Conservation (phyloP, 2,888 invertebrate species). For the Pristionchus entomophagus region DNA sequence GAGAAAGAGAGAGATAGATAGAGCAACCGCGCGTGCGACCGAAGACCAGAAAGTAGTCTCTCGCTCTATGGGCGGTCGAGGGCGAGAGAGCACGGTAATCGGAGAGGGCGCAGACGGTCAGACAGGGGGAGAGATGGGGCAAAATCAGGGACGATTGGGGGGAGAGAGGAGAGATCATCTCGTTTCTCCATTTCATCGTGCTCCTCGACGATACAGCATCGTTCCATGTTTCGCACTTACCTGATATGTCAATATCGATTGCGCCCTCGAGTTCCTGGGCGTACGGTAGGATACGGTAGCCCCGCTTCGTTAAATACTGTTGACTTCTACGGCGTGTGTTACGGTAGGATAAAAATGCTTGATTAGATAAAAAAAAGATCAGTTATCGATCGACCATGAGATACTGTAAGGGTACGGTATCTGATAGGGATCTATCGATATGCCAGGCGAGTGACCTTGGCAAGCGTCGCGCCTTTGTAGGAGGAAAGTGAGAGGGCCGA, state of each 20-base stretch:
- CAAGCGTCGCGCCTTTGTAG: neutral
- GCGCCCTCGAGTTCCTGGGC: neutral
- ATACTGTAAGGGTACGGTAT: neutral
- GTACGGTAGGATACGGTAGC: conserved; percentile 4
- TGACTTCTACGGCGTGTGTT: neutral
- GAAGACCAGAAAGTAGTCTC: conserved; percentile 46
- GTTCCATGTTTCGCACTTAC: neutral
- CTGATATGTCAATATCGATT: conserved; percentile 6
- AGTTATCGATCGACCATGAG: neutral
- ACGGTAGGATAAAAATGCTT: too few species aligned
- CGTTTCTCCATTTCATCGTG: neutral
- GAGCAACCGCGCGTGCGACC: conserved; percentile 13
- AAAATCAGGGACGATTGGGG: neutral
- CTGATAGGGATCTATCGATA: conserved; percentile 18
- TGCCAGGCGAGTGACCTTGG: conserved; percentile 2
- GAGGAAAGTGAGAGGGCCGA: too few species aligned
- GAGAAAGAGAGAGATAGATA: conserved; percentile 21
- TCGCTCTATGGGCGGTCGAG: neutral
- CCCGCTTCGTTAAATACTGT: too few species aligned
- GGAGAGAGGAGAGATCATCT: conserved; percentile 36
- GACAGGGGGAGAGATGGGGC: neutral
- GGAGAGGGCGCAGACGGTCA: conserved; percentile 34
- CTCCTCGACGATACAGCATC: neutral
- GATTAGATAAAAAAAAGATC: too few species aligned
- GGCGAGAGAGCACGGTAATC: conserved; percentile 38